These are phyloP conservation scores for Leucophenga maculata DNA, from an alignment of 2,888 invertebrate genomes.

Conservation along the genomic window DNA sequence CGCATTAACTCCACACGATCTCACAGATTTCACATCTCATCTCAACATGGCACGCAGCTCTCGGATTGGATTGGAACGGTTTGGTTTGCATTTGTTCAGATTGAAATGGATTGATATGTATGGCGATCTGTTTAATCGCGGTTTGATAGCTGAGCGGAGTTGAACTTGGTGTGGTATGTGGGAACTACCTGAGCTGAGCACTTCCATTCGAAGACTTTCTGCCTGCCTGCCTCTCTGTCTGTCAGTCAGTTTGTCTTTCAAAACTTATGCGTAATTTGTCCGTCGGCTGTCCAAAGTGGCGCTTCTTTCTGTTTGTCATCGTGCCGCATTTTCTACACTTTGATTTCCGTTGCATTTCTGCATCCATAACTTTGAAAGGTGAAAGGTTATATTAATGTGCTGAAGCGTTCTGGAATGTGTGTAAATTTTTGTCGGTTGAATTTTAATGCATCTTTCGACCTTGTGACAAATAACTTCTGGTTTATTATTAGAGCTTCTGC, in stretches of 20 bases:
- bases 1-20: constrained; percentile 70
- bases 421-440: too few species aligned
- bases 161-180: background rate
- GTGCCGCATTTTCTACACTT: constrained; percentile 65
- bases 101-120: constrained; percentile 10
- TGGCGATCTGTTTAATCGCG: constrained; percentile 16
- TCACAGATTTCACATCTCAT: constrained; percentile 50
- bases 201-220: background rate
- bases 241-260: background rate
- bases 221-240: background rate
- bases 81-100: background rate
- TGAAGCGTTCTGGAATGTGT: too few species aligned
- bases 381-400: background rate
- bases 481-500: too few species aligned
- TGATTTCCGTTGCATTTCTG: constrained; percentile 62
- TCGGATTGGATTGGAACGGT: background rate
- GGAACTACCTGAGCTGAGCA: background rate
- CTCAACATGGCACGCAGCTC: background rate
- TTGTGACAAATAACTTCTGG: too few species aligned
- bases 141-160: constrained; percentile 6
- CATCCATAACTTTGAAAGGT: constrained; percentile 24
- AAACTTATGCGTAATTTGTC: constrained; percentile 1
- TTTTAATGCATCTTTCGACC: too few species aligned
- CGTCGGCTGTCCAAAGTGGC: constrained; percentile 43
- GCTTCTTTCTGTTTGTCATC: constrained; percentile 68